Evolutionary conservation across 2,888 invertebrate species (phyloP).

Genomic region (Drosophila kanekoi): DNA sequence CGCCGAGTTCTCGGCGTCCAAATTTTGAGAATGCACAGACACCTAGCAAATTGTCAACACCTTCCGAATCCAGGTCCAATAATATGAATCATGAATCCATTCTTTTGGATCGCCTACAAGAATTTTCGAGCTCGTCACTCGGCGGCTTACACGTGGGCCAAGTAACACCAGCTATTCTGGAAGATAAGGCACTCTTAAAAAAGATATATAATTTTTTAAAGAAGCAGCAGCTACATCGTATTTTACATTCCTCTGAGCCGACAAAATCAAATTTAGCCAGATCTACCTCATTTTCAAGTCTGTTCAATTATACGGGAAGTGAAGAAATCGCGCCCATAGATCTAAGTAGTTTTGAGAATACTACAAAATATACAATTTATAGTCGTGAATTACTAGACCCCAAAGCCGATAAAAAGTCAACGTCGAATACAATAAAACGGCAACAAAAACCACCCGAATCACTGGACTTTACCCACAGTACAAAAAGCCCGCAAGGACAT

Average conservation of each 20-base stretch:
- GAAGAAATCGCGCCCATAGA: conserved; percentile 13
- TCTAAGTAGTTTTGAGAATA: too few relatives aligned
- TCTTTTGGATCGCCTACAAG: conserved; percentile 69
- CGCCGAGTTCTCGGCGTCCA: conserved; percentile 81
- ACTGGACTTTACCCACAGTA: conserved; percentile 33
- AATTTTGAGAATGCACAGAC: conserved; percentile 3
- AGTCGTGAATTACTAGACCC: neutral
- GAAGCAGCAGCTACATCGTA: conserved; percentile 83
- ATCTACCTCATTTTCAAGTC: conserved; percentile 69
- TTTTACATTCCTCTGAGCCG: conserved; percentile 76
- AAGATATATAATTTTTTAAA: conserved; percentile 82
- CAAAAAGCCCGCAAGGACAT: neutral
- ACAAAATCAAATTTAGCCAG: conserved; percentile 51
- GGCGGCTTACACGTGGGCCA: conserved; percentile 86
- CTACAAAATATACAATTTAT: neutral
- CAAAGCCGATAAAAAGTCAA: neutral
- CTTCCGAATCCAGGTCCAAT: conserved; percentile 20
- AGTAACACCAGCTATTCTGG: conserved; percentile 90
- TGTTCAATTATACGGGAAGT: conserved; percentile 48
- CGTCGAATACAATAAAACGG: conserved; percentile 21
- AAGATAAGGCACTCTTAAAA: conserved; percentile 90
- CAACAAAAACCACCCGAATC: conserved; percentile 59
- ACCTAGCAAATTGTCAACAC: neutral
- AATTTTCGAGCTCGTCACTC: conserved; percentile 51
- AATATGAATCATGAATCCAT: conserved; percentile 58